Evolutionary conservation across 2,113 vertebrate genomes (phyloP).

Genomic region (Antennarius striatus): DNA sequence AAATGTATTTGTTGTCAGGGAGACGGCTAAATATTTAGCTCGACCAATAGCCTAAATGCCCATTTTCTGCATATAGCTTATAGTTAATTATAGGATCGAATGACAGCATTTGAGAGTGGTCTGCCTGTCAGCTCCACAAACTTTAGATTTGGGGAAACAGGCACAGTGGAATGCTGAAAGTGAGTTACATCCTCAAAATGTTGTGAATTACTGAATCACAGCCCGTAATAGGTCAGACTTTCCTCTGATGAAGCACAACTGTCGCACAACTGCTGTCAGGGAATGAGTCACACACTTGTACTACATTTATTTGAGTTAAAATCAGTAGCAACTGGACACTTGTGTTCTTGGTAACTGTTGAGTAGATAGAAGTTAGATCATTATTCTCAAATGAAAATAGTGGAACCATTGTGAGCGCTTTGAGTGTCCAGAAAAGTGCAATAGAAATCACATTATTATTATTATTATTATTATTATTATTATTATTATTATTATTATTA

Average conservation of each 20-base stretch:
- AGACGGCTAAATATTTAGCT: conserved; percentile 69
- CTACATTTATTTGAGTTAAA: conserved; percentile 1
- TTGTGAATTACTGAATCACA: conserved; percentile 21
- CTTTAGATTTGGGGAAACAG: background rate
- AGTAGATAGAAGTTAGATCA: no score
- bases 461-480: no score
- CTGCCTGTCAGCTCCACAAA: background rate
- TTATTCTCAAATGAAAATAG: no score
- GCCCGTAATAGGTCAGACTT: background rate
- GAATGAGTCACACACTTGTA: background rate
- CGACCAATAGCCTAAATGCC: conserved; percentile 23
- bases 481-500: no score
- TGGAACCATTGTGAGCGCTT: no score
- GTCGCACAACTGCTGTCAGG: conserved; percentile 7
- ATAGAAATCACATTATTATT: no score
- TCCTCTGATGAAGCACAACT: conserved; percentile 7
- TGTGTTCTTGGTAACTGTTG: no score
- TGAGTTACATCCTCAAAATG: conserved; percentile 5
- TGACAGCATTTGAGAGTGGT: conserved; percentile 1
- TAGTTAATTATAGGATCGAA: conserved; percentile 15
- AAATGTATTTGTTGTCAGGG: conserved; percentile 61
- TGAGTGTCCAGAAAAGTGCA: no score
- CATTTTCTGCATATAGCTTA: conserved; percentile 34
- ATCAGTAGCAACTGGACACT: background rate
- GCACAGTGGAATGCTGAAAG: conserved; percentile 11